Percentiles rank a stretch among this genome's conserved stretches.
Evolutionary conservation across 2,113 vertebrate genomes (phyloP).

Genomic region (Chionomys nivalis): DNA sequence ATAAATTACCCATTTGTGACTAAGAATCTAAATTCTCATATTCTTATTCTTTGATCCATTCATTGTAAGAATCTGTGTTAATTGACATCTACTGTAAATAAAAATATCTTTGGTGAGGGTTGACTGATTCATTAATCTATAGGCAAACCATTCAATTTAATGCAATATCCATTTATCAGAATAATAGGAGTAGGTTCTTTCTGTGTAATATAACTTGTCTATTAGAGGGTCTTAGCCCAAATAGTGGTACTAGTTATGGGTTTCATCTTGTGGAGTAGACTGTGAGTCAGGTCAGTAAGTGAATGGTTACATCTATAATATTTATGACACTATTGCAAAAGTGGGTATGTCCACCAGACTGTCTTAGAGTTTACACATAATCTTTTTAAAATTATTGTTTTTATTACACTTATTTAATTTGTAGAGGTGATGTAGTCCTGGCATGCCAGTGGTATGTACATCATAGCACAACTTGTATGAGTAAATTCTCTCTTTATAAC

Average conservation of each 20-base stretch:
- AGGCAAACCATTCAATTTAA: neutral
- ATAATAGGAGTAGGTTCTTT: neutral
- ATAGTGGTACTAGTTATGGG: neutral
- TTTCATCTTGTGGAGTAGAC: neutral
- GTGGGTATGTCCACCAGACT: neutral
- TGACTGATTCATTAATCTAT: neutral
- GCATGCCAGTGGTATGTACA: rapidly evolving
- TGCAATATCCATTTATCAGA: neutral
- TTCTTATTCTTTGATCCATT: neutral
- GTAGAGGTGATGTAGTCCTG: neutral
- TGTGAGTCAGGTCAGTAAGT: too few relatives aligned
- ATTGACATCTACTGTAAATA: neutral
- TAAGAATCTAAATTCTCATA: neutral
- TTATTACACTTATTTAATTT: neutral
- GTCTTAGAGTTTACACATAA: neutral
- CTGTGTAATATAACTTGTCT: neutral
- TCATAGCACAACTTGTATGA: neutral
- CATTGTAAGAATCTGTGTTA: neutral
- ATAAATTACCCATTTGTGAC: neutral
- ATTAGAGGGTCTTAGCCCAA: neutral
- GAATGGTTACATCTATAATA: neutral
- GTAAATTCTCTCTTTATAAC: neutral
- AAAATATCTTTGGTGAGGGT: neutral
- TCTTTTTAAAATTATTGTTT: neutral
- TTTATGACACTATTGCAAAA: neutral